Base-by-base conservation (phyloP, 2,888 invertebrate genomes). In the Meteorus cinctellus region DNA sequence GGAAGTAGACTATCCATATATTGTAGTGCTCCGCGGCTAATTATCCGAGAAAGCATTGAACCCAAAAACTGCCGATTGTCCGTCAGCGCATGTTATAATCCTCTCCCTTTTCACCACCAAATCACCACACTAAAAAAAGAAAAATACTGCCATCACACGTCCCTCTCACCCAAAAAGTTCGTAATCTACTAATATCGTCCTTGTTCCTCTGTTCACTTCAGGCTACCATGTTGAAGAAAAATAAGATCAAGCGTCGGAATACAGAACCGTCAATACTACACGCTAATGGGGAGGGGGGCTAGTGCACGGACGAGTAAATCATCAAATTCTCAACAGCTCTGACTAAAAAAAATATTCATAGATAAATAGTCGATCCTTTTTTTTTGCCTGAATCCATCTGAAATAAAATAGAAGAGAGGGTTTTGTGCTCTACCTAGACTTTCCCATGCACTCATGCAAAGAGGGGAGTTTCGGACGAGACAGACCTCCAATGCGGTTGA, bases 171-270 rank as follows among this genome's bases (percentile, higher is more conserved):
- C 67, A 29, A 74, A 48, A 83, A 80, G 80, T 85, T 85, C 82
- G 86, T 85, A 76, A 85, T 84, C 84, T 84, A 89, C 87, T 89
- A 89, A 89, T 89, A 74, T 85, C 84, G 76, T 87, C 85, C 86
- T 86, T 88, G 83, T 88, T 89, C 87, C 86, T 89, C 84, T 89
- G 87, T 89, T 89, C 86, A 87, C 88, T 87, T 87, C 93, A 99
- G 99, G 99, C 99, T 90, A 99, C 98, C 92, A 99, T 99, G 99
- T 94, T 99, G 94, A 98, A 98, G 96, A 99, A 99, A 95, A 95
- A 95, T 92, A 99, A 98, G 94, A 97, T 98, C 94, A 98, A 97
- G 93, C 94, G 98, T 90, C 95, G 96, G 87, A 95, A 96, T 90
- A 95, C 95, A 86, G 95, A 95, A 91, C 94, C 94, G 88, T 93